These are phyloP conservation scores for Pomacea canaliculata DNA, from an alignment of 2,888 invertebrate species.

Conservation along the genomic window DNA sequence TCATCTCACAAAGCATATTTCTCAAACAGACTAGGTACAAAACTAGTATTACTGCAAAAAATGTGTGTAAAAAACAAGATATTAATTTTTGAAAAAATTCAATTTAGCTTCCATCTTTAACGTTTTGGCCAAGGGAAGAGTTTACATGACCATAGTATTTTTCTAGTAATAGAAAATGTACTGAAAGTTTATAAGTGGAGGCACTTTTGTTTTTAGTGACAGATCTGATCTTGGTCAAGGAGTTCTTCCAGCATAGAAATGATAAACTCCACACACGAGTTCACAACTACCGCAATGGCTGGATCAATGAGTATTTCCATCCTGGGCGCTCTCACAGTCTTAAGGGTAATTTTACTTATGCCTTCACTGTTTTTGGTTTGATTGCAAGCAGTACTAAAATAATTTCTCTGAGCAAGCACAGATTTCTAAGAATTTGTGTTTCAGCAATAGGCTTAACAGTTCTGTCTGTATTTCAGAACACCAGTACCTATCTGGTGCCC, in stretches of 20 bases:
- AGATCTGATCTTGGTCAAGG: conserved; percentile 62
- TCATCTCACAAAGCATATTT: too few species aligned
- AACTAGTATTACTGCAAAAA: too few species aligned
- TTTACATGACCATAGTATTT: not conserved
- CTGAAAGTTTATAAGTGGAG: not conserved
- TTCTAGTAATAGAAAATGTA: not conserved
- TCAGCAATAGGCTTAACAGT: not conserved
- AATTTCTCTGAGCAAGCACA: not conserved
- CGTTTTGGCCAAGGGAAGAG: too few species aligned
- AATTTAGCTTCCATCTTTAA: too few species aligned
- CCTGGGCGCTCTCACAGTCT: conserved; percentile 64
- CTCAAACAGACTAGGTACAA: too few species aligned
- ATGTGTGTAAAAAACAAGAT: too few species aligned
- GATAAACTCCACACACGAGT: conserved; percentile 65
- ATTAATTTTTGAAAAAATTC: too few species aligned
- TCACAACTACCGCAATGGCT: conserved; percentile 65
- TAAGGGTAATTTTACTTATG: conserved; percentile 59
- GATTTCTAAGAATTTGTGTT: not conserved
- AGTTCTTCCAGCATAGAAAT: conserved; percentile 64
- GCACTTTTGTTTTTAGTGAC: conserved; percentile 49
- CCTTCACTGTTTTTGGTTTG: conserved; percentile 2
- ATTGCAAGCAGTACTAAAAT: not conserved
- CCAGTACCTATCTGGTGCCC: conserved; percentile 61
- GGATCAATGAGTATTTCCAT: conserved; percentile 65
- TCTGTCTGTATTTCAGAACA: conserved; percentile 56